Percentiles rank a stretch among this genome's conserved stretches.
Conservation (phyloP, 2,113 vertebrate species). For the Sebastes fasciatus region DNA sequence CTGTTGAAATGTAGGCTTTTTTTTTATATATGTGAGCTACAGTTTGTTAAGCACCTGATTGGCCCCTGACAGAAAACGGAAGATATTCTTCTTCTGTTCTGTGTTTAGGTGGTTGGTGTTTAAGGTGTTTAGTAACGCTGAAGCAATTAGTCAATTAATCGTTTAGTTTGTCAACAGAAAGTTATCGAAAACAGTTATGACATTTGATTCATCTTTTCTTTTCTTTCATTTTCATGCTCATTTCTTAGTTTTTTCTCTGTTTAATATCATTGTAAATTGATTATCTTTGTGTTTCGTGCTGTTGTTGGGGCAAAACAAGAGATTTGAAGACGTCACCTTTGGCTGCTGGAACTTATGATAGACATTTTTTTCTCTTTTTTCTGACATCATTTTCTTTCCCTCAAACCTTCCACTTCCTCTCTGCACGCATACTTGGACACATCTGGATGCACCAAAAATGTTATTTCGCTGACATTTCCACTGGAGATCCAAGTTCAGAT, state of each 20-base stretch:
- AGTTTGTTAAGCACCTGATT: not conserved
- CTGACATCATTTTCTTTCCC: not conserved
- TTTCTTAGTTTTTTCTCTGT: not conserved
- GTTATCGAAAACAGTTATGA: not conserved
- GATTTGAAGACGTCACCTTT: not conserved
- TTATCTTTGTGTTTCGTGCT: not conserved
- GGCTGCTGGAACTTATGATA: not conserved
- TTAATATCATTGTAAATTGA: not conserved
- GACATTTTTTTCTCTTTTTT: not conserved
- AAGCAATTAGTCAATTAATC: not conserved
- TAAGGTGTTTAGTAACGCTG: not conserved
- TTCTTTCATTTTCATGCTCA: not conserved
- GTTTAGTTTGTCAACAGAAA: not conserved
- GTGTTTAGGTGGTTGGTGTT: not conserved
- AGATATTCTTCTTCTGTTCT: not conserved
- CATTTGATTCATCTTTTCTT: not conserved
- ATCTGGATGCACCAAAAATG: not conserved
- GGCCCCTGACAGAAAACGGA: not conserved
- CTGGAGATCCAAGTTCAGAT: conserved; percentile 18
- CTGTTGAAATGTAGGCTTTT: not conserved
- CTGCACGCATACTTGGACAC: not conserved
- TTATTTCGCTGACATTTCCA: conserved; percentile 10
- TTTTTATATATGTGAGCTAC: not conserved
- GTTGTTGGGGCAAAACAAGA: not conserved
- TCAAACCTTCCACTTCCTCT: not conserved